These are phyloP conservation scores for Dendrocincla fuliginosa DNA, from an alignment of 2,797 vertebrate species.

Conservation along the genomic window DNA sequence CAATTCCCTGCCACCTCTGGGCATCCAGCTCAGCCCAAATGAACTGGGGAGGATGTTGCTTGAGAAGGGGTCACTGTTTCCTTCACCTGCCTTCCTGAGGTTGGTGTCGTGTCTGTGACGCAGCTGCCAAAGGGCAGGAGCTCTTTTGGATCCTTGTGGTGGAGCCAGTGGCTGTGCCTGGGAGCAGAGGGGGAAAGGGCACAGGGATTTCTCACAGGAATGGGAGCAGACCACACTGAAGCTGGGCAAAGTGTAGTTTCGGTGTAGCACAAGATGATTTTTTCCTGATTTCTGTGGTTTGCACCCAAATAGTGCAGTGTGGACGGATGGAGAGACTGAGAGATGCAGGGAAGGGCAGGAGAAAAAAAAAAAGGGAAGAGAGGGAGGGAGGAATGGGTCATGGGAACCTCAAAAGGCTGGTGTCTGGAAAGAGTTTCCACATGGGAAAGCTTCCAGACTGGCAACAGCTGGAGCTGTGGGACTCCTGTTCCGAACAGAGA, in stretches of 20 bases:
- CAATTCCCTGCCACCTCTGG: background rate
- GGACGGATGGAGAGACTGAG: background rate
- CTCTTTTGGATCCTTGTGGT: rapidly evolving
- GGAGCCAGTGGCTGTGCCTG: background rate
- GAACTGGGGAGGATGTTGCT: rapidly evolving
- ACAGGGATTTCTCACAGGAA: background rate
- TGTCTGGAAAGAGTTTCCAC: background rate
- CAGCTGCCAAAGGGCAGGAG: background rate
- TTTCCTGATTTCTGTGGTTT: background rate
- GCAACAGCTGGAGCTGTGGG: background rate
- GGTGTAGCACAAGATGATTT: rapidly evolving
- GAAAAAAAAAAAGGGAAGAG: background rate
- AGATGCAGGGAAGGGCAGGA: background rate
- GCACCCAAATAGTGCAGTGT: rapidly evolving
- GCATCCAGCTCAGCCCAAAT: rapidly evolving
- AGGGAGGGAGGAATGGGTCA: rapidly evolving
- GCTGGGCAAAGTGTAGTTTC: background rate
- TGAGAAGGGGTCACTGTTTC: too few species aligned
- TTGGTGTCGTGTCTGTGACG: rapidly evolving
- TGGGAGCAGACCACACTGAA: rapidly evolving
- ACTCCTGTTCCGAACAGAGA: background rate
- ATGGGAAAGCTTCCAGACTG: background rate
- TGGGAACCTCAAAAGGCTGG: background rate
- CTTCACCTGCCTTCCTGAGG: background rate
- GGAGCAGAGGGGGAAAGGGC: too few species aligned